A percentile compares a stretch with the other conserved stretches of the same genome.
Evolutionary conservation across 2,888 invertebrate species (phyloP).

Genomic region (Bembecia ichneumoniformis): DNA sequence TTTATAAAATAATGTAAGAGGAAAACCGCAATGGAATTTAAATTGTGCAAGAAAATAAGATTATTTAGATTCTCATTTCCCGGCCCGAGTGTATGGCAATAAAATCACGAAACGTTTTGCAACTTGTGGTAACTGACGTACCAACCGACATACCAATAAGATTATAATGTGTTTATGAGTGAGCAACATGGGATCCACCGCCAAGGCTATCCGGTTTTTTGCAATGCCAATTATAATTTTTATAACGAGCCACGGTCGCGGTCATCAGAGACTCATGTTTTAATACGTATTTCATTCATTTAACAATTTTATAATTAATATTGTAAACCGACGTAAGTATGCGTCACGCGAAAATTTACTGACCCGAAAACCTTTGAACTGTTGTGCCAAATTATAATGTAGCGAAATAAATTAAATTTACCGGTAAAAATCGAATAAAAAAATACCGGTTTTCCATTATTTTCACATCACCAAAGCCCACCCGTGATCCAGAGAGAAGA

Average conservation of each 20-base stretch:
- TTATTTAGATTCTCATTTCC: background rate
- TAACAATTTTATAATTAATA: no score
- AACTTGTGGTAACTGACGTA: background rate
- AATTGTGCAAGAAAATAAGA: background rate
- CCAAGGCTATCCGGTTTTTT: slow-evolving; percentile 45
- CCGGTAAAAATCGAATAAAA: background rate
- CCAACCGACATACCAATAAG: background rate
- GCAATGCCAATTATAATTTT: slow-evolving; percentile 27
- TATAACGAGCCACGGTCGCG: slow-evolving; percentile 8
- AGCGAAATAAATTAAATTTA: background rate
- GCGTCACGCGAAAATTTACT: no score
- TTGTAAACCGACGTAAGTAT: no score
- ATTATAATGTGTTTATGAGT: background rate
- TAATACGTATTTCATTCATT: background rate
- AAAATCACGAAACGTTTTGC: background rate
- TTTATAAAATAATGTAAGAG: background rate
- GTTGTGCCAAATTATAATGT: no score
- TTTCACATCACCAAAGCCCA: slow-evolving; percentile 3
- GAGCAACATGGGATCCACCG: slow-evolving; percentile 12
- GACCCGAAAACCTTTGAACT: no score
- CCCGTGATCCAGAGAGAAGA: background rate
- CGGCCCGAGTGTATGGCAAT: no score
- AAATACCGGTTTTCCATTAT: slow-evolving; percentile 4
- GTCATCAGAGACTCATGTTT: background rate
- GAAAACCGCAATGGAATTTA: background rate